Evolutionary conservation across 2,797 vertebrate genomes (phyloP).

Genomic region (Aratinga solstitialis): DNA sequence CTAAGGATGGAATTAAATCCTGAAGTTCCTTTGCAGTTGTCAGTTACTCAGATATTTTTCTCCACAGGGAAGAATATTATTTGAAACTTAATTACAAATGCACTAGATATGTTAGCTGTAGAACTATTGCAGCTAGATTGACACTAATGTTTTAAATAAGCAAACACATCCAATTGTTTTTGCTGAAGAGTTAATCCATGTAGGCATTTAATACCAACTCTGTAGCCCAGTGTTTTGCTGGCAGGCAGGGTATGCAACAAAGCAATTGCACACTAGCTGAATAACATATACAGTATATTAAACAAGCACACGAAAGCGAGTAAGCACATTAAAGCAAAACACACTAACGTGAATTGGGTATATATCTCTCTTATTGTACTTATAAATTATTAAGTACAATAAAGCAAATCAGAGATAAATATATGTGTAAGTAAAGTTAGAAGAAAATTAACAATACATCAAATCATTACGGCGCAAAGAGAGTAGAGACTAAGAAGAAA

Average conservation of each 20-base stretch:
- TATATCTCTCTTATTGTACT: background rate
- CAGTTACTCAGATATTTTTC: background rate
- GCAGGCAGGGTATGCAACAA: background rate
- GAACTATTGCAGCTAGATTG: background rate
- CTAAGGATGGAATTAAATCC: background rate
- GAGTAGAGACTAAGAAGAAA: background rate
- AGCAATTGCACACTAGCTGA: background rate
- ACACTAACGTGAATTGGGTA: background rate
- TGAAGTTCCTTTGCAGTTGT: background rate
- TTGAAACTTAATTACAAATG: background rate
- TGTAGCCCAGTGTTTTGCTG: background rate
- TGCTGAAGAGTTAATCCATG: background rate
- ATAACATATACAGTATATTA: background rate
- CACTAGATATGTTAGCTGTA: background rate
- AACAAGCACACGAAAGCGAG: background rate
- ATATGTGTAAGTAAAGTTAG: background rate
- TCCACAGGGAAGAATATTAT: background rate
- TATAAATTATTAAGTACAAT: background rate
- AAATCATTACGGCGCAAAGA: fast-evolving
- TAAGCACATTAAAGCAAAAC: background rate
- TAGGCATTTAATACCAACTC: background rate
- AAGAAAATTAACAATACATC: background rate
- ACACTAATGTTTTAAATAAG: background rate
- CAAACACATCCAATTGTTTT: background rate
- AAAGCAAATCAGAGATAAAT: background rate